Percentiles rank a stretch among this genome's conserved stretches.
Conservation (phyloP, 2,797 vertebrate species). For the Potorous gilbertii region DNA sequence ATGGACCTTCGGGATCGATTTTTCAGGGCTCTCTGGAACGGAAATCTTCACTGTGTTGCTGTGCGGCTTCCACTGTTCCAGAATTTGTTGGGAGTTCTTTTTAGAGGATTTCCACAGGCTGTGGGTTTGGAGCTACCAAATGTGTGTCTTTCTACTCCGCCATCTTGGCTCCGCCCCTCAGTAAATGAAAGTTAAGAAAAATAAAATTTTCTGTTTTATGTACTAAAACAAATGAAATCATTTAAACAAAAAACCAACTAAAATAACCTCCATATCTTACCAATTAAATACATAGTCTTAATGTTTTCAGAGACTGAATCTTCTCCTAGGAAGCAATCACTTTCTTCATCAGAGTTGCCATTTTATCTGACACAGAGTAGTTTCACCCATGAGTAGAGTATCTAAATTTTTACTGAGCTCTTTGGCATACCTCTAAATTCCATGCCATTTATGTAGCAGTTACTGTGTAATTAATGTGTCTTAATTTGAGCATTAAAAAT, state of each 20-base stretch:
- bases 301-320: slow-evolving; percentile 33
- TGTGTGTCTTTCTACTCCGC: too few relatives aligned
- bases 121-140: too few relatives aligned
- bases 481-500: slow-evolving; percentile 79
- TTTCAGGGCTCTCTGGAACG: too few relatives aligned
- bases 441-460: slow-evolving; percentile 77
- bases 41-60: too few relatives aligned
- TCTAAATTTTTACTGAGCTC: slow-evolving; percentile 65
- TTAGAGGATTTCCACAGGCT: too few relatives aligned
- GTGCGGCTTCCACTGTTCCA: too few relatives aligned
- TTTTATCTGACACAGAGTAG: slow-evolving; percentile 56
- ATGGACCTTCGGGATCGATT: too few relatives aligned
- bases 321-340: slow-evolving; percentile 50
- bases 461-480: slow-evolving; percentile 75
- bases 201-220: too few relatives aligned
- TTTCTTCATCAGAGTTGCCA: slow-evolving; percentile 68
- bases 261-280: background rate
- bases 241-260: slow-evolving; percentile 23
- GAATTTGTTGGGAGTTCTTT: too few relatives aligned
- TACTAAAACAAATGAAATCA: slow-evolving; percentile 1
- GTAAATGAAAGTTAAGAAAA: too few relatives aligned
- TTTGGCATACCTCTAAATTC: slow-evolving; percentile 72
- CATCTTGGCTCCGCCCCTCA: too few relatives aligned
- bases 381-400: slow-evolving; percentile 52
- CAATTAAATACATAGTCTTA: slow-evolving; percentile 42